Evolutionary conservation across 2,888 invertebrate species (phyloP), one percentile per base, ranked within the genome.

Genomic region (Emmelina monodactyla): DNA sequence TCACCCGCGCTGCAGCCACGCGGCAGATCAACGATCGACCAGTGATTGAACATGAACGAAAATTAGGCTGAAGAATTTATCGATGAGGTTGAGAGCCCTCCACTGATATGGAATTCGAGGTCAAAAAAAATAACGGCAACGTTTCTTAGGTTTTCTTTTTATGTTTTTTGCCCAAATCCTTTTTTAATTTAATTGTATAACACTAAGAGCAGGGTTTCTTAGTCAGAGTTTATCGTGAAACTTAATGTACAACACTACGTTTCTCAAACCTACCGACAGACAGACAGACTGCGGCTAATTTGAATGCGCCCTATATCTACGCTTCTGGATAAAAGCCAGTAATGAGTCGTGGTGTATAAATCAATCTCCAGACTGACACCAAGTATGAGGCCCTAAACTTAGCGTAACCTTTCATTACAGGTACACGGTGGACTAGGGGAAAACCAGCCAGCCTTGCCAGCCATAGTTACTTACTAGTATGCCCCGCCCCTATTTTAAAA

Each of bases 1-100:
- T 6, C 37, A 29, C 22, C 11, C 34, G 32, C 35, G 32, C n/a
- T n/a, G n/a, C 35, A 33, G 29, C 33, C 38, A 25, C 35, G 34
- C 35, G 12, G 34, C 35, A 38, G 29, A 28, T 34, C 25, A 38
- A 35, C 35, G 32, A 35, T 34, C 29, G 29, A 38, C 32, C 30
- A 35, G 38, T 29, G 37, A 37, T 34, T n/a, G n/a, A n/a, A n/a
- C n/a, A 15, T 32, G 32, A 32, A 32, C 32, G 22, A 32, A 32
- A 32, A 32, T 32, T 22, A 32, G n/a, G n/a, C n/a, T n/a, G n/a
- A n/a, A n/a, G 32, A 22, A 13, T 30, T 28, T 28, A 28, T 28
- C 28, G 28, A 30, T 31, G 31, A 31, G 14, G 31, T 31, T 16
- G 31, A 31, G 16, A 31, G 25, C 25, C 28, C 25, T 33, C 33